Evolutionary conservation across 2,113 vertebrate species (phyloP).

Genomic region (Ovibos moschatus): DNA sequence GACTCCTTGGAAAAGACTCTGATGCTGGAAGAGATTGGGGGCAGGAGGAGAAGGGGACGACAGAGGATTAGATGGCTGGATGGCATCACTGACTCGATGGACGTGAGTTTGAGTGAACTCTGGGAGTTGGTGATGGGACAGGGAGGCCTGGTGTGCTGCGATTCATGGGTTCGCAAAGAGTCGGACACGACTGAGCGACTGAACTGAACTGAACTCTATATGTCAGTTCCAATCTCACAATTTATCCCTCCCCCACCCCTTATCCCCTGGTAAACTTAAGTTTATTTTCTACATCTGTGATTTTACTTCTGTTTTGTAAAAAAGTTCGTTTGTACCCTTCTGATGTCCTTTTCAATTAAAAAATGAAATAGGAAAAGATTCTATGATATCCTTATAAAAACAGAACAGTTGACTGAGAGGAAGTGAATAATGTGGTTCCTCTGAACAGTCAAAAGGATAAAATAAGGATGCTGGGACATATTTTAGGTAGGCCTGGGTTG

Average conservation of each 20-base stretch:
- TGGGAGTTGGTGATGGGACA: no score
- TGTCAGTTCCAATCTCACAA: no score
- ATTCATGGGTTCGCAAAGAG: no score
- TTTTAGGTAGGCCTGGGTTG: not conserved
- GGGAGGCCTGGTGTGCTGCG: no score
- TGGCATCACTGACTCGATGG: no score
- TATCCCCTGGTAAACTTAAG: not conserved
- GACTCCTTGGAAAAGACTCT: no score
- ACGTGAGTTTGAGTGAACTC: no score
- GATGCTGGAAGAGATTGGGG: no score
- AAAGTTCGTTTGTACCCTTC: not conserved
- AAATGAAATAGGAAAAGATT: constrained; percentile 9
- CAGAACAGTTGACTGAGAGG: not conserved
- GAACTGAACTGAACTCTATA: no score
- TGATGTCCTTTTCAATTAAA: not conserved
- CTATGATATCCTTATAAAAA: not conserved
- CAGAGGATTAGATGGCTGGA: no score
- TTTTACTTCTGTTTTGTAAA: not conserved
- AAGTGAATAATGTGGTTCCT: not conserved
- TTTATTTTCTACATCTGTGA: not conserved
- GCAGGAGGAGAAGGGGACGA: no score
- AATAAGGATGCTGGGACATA: not conserved
- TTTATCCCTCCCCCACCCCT: not conserved
- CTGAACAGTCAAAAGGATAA: not conserved
- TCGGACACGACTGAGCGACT: no score